Evolutionary conservation across 2,113 vertebrate species (phyloP).

Genomic region (Laticauda colubrina): DNA sequence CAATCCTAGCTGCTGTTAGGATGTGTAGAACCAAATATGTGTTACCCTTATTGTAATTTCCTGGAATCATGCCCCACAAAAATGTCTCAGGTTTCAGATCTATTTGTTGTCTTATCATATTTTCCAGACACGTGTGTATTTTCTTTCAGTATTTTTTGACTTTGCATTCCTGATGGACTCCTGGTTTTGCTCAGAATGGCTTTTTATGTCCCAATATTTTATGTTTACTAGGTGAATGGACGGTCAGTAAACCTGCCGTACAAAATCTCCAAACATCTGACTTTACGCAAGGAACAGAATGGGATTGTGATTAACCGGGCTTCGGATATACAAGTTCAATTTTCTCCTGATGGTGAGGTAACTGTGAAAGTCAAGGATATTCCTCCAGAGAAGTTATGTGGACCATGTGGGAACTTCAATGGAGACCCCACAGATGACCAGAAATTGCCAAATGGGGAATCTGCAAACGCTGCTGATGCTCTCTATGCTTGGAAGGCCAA

Average conservation of each 20-base stretch:
- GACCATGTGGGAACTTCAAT: conserved; percentile 26
- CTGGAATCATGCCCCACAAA: too few relatives aligned
- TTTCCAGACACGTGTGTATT: too few relatives aligned
- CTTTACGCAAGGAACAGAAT: not conserved
- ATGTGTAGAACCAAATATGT: too few relatives aligned
- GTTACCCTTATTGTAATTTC: too few relatives aligned
- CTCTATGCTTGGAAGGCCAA: conserved; percentile 7
- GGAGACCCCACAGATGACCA: not conserved
- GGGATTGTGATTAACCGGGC: not conserved
- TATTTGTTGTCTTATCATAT: too few relatives aligned
- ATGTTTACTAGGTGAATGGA: conserved; percentile 11
- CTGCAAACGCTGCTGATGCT: not conserved
- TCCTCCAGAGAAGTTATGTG: conserved; percentile 2
- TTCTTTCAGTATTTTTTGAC: too few relatives aligned
- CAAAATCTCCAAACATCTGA: not conserved
- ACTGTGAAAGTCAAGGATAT: not conserved
- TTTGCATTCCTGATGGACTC: not conserved
- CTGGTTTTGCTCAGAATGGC: not conserved
- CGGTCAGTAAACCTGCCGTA: not conserved
- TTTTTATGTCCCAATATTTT: not conserved
- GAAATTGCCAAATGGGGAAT: not conserved
- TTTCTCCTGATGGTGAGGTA: not conserved
- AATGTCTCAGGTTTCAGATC: too few relatives aligned
- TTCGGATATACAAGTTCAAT: not conserved
- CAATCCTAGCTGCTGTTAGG: too few relatives aligned